Percentiles rank a stretch among this genome's conserved stretches.
phyloP scores from a whole-genome alignment of 1,140 invertebrate genomes.

The Musca domestica region DNA sequence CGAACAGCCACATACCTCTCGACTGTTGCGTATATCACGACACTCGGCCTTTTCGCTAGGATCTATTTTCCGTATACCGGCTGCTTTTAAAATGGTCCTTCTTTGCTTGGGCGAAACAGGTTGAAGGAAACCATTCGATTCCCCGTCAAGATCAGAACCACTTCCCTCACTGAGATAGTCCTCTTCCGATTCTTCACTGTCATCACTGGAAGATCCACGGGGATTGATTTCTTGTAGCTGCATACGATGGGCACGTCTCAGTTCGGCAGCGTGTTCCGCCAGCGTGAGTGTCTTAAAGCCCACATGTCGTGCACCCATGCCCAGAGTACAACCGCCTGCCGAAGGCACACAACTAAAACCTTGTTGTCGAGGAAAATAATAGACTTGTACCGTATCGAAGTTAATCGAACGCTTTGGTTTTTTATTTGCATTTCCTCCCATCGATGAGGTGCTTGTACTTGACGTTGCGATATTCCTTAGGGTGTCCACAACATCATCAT shows the following conservation, averaged over 20 bases:
- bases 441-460: slow-evolving; percentile 45
- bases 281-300: slow-evolving; percentile 65
- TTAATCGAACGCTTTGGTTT: slow-evolving; percentile 77
- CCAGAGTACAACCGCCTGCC: slow-evolving; percentile 92
- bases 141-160: slow-evolving; percentile 81
- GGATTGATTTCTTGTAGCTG: slow-evolving; percentile 70
- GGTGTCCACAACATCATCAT: slow-evolving; percentile 56
- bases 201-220: slow-evolving; percentile 62
- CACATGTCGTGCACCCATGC: slow-evolving; percentile 88
- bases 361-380: slow-evolving; percentile 91
- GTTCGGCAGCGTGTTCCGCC: slow-evolving; percentile 80
- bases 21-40: slow-evolving; percentile 83
- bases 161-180: slow-evolving; percentile 75
- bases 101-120: slow-evolving; percentile 91
- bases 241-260: slow-evolving; percentile 79
- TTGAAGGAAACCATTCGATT: slow-evolving; percentile 91
- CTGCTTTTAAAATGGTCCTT: slow-evolving; percentile 77
- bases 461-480: slow-evolving; percentile 29
- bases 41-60: slow-evolving; percentile 92
- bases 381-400: slow-evolving; percentile 91
- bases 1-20: slow-evolving; percentile 93
- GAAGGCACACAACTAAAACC: slow-evolving; percentile 98
- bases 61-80: slow-evolving; percentile 93
- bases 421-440: slow-evolving; percentile 48
- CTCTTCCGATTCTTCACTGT: slow-evolving; percentile 77